Evolutionary conservation across 2,888 invertebrate genomes (phyloP), one percentile per base, ranked within the genome.

Genomic region (Hymenopus coronatus): DNA sequence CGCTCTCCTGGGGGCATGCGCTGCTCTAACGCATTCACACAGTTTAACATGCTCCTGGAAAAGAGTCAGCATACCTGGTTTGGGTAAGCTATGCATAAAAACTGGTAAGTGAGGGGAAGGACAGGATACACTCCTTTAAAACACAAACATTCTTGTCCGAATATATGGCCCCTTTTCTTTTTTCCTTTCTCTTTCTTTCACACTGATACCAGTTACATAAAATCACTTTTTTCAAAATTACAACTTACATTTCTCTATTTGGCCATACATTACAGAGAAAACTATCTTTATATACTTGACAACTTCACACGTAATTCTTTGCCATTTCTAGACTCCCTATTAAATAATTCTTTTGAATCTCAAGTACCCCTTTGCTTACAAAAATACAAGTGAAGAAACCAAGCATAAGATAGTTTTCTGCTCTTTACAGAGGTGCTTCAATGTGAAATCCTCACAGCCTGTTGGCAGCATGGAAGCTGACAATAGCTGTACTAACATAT

Each of bases 21-120:
- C 93, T 97, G 97, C 94, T 98, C 97, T 95, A 97, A 95, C 93
- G 97, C 97, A 96, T 98, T 98, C 94, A 97, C 97, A 95, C 97
- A 97, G 96, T 98, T 98, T 96, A 97, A 96, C 97, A 98, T 97
- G 96, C 97, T 98, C 96, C 96, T 96, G 96, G 93, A 96, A 96
- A 95, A 94, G 94, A 94, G 94, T 93, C 93, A 94, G 93, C 91
- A 91, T 90, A 91, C 90, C 91, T 91, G 93, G 93, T 93, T 93
- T 94, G 93, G 94, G 94, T 93, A 93, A 94, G 93, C 93, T 93
- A 93, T 93, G 93, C 93, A 93, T 92, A 91, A 90, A 91, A 89
- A 82, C 28, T 89, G 81, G 33, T 85, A 85, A 85, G 85, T 27
- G 85, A 85, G 40, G 85, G 85, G 83, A 27, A 33, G 33, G 85